Evolutionary conservation across 1,140 invertebrate genomes (phyloP), one percentile per base, ranked within the genome.

Genomic region (Aphis craccivora): DNA sequence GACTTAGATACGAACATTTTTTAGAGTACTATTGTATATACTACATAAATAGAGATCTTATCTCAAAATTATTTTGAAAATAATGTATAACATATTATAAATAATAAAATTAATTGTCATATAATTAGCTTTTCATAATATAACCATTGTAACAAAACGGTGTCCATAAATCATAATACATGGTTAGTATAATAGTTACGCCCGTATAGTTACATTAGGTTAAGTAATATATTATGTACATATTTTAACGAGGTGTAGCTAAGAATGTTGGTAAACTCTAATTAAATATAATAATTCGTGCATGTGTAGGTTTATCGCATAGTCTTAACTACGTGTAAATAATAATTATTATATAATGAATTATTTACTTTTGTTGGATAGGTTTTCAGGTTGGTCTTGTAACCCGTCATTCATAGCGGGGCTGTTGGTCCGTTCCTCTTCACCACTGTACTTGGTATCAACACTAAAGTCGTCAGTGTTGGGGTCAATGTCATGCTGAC

Each of bases 371-470:
- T 97, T 97, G 95, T 96, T 97, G 94, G 97, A 97, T 93, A 98
- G 95, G 95, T 98, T 98, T 95, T 98, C 97, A 93, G 97, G 97
- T 95, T 97, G 97, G 94, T 98, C 97, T 94, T 97, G 97, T 94
- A 96, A 95, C 91, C 96, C 96, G 93, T 97, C 96, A 48, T 95
- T 96, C 94, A 95, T 95, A 94, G 96, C 96, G 43, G 96, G 96
- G 95, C 96, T 97, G 94, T 96, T 95, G 94, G 96, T 95, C 87
- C 96, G 96, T 94, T 96, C 96, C 94, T 96, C 96, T 93, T 96
- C 87, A 0, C 60, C 96, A 94, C 95, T 95, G 95, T 96, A 97
- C 95, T 97, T 97, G 94, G 97, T 97, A 94, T 97, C 97, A 95
- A 97, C 97, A 95, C 97, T 97, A 95, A 97, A 97, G 94, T 97